Evolutionary conservation across 2,888 invertebrate species (phyloP).

Genomic region (Aproaerema taeniolella): DNA sequence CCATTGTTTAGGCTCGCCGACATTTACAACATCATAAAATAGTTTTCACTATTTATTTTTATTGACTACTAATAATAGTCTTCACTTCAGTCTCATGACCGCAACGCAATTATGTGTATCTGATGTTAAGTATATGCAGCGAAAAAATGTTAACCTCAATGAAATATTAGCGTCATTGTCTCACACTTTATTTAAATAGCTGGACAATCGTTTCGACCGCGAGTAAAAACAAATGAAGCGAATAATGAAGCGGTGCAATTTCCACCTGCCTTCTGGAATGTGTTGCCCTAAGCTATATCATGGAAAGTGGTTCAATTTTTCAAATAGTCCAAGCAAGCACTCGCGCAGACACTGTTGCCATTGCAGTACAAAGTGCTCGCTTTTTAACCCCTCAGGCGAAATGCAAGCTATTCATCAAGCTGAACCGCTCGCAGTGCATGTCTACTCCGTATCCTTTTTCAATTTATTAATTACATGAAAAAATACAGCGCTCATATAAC

Average conservation of each 20-base stretch:
- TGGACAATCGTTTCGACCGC: slow-evolving; percentile 35
- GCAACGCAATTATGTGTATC: slow-evolving; percentile 1
- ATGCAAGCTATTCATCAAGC: slow-evolving; percentile 23
- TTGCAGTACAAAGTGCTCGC: slow-evolving; percentile 19
- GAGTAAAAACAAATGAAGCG: slow-evolving; percentile 36
- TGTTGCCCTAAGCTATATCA: slow-evolving; percentile 43
- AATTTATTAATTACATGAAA: slow-evolving; percentile 17
- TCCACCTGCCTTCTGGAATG: slow-evolving; percentile 53
- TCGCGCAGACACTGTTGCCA: slow-evolving; percentile 20
- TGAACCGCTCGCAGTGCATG: slow-evolving; percentile 14
- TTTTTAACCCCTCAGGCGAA: slow-evolving; percentile 20
- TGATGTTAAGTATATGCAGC: slow-evolving; percentile 4
- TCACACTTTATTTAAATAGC: slow-evolving; percentile 37
- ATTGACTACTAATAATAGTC: slow-evolving; percentile 10
- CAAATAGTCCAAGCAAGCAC: slow-evolving; percentile 31
- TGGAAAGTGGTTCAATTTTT: slow-evolving; percentile 61
- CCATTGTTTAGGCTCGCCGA: slow-evolving; percentile 34
- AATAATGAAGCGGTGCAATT: slow-evolving; percentile 48
- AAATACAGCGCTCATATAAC: slow-evolving; percentile 14
- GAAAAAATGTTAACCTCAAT: slow-evolving; percentile 17
- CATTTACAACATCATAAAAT: slow-evolving; percentile 24
- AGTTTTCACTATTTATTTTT: slow-evolving; percentile 11
- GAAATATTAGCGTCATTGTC: slow-evolving; percentile 25
- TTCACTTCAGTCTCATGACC: slow-evolving; percentile 3
- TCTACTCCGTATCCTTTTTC: slow-evolving; percentile 17